Evolutionary conservation across 2,888 invertebrate genomes (phyloP).

Genomic region (Caenorhabditis sinica): DNA sequence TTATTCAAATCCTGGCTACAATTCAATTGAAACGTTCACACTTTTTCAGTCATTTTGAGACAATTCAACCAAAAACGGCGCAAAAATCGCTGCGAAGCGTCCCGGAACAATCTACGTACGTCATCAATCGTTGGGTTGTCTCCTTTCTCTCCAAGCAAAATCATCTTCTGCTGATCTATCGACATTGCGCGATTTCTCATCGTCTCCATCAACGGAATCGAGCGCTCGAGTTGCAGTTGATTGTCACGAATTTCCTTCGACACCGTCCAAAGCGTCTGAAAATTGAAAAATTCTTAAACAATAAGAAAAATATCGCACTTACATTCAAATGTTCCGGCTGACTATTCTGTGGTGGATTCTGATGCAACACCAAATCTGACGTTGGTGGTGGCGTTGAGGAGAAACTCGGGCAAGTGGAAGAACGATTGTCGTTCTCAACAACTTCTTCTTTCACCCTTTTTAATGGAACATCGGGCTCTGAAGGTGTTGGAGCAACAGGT

Average conservation of each 20-base stretch:
- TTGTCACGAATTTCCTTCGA: conserved; percentile 44
- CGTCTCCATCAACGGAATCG: conserved; percentile 20
- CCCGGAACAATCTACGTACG: too few species aligned
- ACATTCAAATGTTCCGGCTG: conserved; percentile 39
- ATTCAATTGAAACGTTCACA: too few species aligned
- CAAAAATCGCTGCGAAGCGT: too few species aligned
- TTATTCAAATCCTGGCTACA: too few species aligned
- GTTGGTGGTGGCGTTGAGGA: conserved; percentile 17
- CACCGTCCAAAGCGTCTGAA: conserved; percentile 40
- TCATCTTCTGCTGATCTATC: conserved; percentile 28
- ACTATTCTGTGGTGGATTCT: background rate
- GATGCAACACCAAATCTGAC: background rate
- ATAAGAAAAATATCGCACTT: conserved; percentile 8
- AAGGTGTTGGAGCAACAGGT: conserved; percentile 10
- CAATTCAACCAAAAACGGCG: too few species aligned
- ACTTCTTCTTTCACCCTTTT: conserved; percentile 33
- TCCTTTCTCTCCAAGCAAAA: conserved; percentile 14
- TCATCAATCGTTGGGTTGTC: conserved; percentile 31
- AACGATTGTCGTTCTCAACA: background rate
- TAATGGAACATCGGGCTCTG: background rate
- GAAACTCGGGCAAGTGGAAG: conserved; percentile 34
- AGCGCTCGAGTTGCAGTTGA: conserved; percentile 29
- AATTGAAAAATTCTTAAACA: background rate
- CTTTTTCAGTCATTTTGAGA: too few species aligned
- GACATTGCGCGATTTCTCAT: conserved; percentile 4